phyloP scores from a whole-genome alignment of 1,140 invertebrate species.

The Pectinophora gossypiella region DNA sequence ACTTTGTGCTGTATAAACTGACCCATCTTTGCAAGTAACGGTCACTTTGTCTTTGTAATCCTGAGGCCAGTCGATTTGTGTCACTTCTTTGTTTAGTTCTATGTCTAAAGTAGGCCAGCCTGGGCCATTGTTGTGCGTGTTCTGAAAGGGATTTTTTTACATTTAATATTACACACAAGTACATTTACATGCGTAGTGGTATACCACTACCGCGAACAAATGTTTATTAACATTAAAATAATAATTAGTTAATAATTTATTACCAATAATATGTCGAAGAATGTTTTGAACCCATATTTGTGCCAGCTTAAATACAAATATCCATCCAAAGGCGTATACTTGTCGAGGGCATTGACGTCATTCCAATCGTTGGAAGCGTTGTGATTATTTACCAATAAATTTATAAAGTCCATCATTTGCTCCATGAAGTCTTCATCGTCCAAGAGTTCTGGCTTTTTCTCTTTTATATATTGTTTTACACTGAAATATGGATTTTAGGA shows the following conservation, averaged over 20 bases:
- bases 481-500: background rate
- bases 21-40: background rate
- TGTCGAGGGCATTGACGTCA: conserved; percentile 5
- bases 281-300: conserved; percentile 7
- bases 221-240: too few relatives aligned
- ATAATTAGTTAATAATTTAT: background rate
- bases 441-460: background rate
- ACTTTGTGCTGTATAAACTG: background rate
- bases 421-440: conserved; percentile 9
- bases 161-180: too few relatives aligned
- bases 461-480: background rate
- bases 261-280: conserved; percentile 14
- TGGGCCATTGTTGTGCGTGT: background rate
- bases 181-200: too few relatives aligned
- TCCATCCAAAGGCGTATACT: conserved; percentile 5
- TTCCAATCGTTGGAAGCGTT: conserved; percentile 11
- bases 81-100: background rate
- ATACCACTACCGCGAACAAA: too few relatives aligned
- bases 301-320: conserved; percentile 9
- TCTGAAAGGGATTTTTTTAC: background rate
- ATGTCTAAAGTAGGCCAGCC: background rate
- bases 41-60: background rate
- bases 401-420: conserved; percentile 6
- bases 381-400: conserved; percentile 10
- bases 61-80: background rate